Conservation (phyloP, 35 echinoderm and acorn worm genomes). For the Heliocidaris tuberculata region DNA sequence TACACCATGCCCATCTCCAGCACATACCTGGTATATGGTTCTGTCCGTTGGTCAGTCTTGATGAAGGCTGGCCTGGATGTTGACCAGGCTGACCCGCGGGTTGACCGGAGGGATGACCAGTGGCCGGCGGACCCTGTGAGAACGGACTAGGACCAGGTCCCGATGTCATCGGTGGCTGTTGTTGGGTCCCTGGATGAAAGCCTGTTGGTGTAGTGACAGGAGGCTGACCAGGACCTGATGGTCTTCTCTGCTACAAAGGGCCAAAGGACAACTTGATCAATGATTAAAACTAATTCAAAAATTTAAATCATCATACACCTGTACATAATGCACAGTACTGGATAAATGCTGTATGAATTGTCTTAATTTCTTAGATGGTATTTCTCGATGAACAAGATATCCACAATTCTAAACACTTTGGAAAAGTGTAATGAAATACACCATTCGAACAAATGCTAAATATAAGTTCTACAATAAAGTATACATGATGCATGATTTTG, state of each 20-base stretch:
- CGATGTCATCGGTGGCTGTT: background rate
- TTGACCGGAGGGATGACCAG: background rate
- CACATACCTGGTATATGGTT: slow-evolving; percentile 3
- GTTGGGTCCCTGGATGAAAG: background rate
- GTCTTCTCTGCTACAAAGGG: slow-evolving; percentile 14
- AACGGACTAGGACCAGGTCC: background rate
- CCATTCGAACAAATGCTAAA: no score
- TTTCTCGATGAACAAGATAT: no score
- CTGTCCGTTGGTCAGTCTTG: slow-evolving; percentile 22
- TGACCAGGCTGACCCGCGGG: background rate
- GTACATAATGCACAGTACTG: no score
- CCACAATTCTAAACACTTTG: no score
- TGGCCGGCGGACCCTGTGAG: background rate
- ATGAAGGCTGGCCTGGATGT: background rate
- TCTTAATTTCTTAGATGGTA: no score
- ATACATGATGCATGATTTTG: no score
- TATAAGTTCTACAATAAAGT: no score
- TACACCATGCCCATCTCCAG: no score
- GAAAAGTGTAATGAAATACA: no score
- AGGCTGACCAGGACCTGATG: background rate
- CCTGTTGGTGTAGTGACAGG: background rate
- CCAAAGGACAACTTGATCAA: background rate
- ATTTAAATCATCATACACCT: no score
- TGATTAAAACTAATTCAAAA: no score
- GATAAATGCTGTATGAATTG: no score